A percentile compares a stretch with the other conserved stretches of the same genome.
Evolutionary conservation across 2,797 vertebrate genomes (phyloP).

Genomic region (Thaleichthys pacificus): DNA sequence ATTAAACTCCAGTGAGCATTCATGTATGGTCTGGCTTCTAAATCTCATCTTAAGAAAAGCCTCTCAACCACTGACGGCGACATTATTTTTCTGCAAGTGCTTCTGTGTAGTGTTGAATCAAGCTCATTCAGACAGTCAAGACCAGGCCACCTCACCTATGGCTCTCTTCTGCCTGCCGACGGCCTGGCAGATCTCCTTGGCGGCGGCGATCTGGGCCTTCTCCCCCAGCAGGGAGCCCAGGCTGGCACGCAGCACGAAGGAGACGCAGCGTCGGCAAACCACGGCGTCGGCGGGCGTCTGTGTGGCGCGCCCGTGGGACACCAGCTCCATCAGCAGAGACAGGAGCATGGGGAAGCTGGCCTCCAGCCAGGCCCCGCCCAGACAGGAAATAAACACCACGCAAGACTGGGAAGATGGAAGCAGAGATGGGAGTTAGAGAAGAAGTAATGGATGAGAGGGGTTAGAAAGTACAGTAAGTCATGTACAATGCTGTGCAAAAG

Average conservation of each 20-base stretch:
- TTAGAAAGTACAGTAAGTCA: background rate
- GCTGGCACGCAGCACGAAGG: constrained; percentile 86
- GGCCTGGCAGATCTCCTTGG: constrained; percentile 82
- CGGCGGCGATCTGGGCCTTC: constrained; percentile 89
- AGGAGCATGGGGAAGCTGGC: constrained; percentile 81
- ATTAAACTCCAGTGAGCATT: too few species aligned
- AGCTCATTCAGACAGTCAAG: background rate
- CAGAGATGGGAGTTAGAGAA: constrained; percentile 29
- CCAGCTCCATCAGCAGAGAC: constrained; percentile 82
- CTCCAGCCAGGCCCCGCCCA: constrained; percentile 88
- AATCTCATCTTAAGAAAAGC: too few species aligned
- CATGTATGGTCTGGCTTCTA: too few species aligned
- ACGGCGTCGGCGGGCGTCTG: constrained; percentile 77
- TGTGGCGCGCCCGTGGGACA: constrained; percentile 77
- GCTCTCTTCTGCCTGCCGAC: constrained; percentile 80
- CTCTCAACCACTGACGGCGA: too few species aligned
- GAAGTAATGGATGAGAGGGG: constrained; percentile 16
- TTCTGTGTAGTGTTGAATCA: background rate
- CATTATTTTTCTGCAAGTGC: too few species aligned
- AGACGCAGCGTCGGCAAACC: constrained; percentile 80
- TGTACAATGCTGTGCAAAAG: too few species aligned
- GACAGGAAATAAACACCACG: constrained; percentile 84
- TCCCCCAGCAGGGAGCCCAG: constrained; percentile 87
- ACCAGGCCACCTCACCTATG: background rate
- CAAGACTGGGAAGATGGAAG: constrained; percentile 75